Evolutionary conservation across 2,797 vertebrate genomes (phyloP).

Genomic region (Acrossocheilus wenchowensis): DNA sequence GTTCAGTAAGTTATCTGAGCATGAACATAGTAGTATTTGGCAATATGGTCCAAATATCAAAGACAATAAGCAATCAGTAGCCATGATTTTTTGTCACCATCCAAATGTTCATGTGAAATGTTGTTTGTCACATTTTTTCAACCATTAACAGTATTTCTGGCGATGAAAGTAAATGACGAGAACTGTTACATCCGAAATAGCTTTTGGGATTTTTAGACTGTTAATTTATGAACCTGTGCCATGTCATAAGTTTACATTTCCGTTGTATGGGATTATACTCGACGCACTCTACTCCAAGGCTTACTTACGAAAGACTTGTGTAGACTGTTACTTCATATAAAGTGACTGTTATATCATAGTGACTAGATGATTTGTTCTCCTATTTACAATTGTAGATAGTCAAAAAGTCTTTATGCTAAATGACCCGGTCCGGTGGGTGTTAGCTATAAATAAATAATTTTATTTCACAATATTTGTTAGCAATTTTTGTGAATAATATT

Average conservation of each 20-base stretch:
- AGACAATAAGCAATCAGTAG: slow-evolving; percentile 28
- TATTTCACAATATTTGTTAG: slow-evolving; percentile 19
- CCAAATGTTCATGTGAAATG: not conserved
- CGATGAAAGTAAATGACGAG: slow-evolving; percentile 68
- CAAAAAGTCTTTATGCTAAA: not conserved
- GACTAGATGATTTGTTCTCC: slow-evolving; percentile 44
- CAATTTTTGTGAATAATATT: slow-evolving; percentile 28
- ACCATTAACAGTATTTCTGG: slow-evolving; percentile 37
- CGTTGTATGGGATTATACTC: slow-evolving; percentile 52
- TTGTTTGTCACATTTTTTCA: not conserved
- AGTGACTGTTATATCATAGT: slow-evolving; percentile 78
- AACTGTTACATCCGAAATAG: slow-evolving; percentile 75
- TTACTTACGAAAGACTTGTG: slow-evolving; percentile 63
- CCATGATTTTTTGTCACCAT: slow-evolving; percentile 22
- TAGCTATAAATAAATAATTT: not conserved
- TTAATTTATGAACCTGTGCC: slow-evolving; percentile 73
- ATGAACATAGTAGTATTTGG: slow-evolving; percentile 15
- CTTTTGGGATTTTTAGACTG: slow-evolving; percentile 77
- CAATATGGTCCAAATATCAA: slow-evolving; percentile 12
- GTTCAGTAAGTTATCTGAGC: slow-evolving; percentile 12
- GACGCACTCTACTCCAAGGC: slow-evolving; percentile 32
- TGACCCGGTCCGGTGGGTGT: not conserved
- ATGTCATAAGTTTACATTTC: slow-evolving; percentile 58
- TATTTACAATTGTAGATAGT: slow-evolving; percentile 29
- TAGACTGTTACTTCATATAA: slow-evolving; percentile 77